Evolutionary conservation across 2,888 invertebrate genomes (phyloP), one percentile per base, ranked within the genome.

Genomic region (Panzeria rudis): DNA sequence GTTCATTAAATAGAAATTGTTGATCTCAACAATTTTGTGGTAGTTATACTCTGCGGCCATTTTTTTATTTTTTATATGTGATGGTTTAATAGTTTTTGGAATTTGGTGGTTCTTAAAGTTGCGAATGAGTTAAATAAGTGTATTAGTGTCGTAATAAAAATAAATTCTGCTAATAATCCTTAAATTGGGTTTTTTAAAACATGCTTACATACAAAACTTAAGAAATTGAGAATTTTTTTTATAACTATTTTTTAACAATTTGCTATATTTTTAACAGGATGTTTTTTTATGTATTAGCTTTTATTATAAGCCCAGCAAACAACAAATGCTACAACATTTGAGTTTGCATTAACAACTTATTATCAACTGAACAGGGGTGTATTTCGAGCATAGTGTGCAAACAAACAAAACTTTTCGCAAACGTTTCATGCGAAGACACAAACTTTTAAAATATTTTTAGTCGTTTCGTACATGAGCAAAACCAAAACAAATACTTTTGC

Each of bases 111-210:
- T 13, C 25, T 56, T 72, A 47, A 50, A 73, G 8, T 47, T 8
- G 44, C 15, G 7, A 38, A 61, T 23, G 20, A 17, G 2, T 23
- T 61, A 13, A 61, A 61, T 23, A 41, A 62, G 7, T 62, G 20
- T 41, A 8, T 69, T 25, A 61, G 13, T 71, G 71, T 68, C 44
- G 50, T 73, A 68, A 76, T 68, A 84, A 35, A 72, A 72, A 29
- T 2, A 68, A 83, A 76, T 71, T 66, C 29, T 61, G 72, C 76
- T 72, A 84, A 81, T 80, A 84, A 84, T 76, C 76, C 71, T 47
- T 56, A 66, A 73, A 73, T 25, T 52, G 20, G 20, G 38, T 71
- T 68, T 32, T 41, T 32, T 17, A n/a, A 44, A 38, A 20, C 23
- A 13, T 3, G 13, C 20, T 13, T 13, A 54, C 54, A 25, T 25